A percentile compares a stretch with the other conserved stretches of the same genome.
These are phyloP conservation scores for Larimichthys polyactis DNA, from an alignment of 2,113 vertebrate genomes.

Conservation along the genomic window DNA sequence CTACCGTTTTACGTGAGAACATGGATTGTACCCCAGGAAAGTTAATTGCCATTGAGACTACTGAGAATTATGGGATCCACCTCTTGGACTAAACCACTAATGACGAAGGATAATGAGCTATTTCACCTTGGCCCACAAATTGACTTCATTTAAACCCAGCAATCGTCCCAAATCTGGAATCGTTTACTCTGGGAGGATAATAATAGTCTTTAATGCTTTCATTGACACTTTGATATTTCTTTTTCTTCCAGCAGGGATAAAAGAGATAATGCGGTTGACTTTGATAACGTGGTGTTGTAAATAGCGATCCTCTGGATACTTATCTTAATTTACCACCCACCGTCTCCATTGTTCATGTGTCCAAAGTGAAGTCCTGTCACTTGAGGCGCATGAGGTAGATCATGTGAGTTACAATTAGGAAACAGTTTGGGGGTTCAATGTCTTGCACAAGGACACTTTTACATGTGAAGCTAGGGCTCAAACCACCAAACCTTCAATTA, in stretches of 20 bases:
- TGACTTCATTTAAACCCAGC: conserved; percentile 57
- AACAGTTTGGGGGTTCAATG: conserved; percentile 4
- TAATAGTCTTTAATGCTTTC: conserved; percentile 27
- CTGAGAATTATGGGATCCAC: conserved; percentile 58
- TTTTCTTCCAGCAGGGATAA: conserved; percentile 22
- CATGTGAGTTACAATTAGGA: background rate
- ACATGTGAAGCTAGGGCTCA: background rate
- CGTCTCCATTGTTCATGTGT: background rate
- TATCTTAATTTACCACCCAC: conserved; percentile 16
- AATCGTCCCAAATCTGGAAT: conserved; percentile 45
- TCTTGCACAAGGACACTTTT: background rate
- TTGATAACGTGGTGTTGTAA: background rate
- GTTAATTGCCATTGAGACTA: conserved; percentile 66
- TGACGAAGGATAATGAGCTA: conserved; percentile 72
- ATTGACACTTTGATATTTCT: conserved; percentile 30
- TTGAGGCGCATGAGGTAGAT: background rate
- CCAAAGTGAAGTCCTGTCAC: background rate
- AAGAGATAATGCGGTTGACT: conserved; percentile 40
- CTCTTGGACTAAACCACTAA: conserved; percentile 60
- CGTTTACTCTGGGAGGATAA: conserved; percentile 36
- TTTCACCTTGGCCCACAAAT: conserved; percentile 82
- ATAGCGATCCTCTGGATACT: background rate
- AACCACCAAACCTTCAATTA: background rate
- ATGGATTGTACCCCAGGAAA: conserved; percentile 24
- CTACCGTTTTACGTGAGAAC: background rate